Evolutionary conservation across 1,140 invertebrate species (phyloP).

Genomic region (Leptopilina clavipes): DNA sequence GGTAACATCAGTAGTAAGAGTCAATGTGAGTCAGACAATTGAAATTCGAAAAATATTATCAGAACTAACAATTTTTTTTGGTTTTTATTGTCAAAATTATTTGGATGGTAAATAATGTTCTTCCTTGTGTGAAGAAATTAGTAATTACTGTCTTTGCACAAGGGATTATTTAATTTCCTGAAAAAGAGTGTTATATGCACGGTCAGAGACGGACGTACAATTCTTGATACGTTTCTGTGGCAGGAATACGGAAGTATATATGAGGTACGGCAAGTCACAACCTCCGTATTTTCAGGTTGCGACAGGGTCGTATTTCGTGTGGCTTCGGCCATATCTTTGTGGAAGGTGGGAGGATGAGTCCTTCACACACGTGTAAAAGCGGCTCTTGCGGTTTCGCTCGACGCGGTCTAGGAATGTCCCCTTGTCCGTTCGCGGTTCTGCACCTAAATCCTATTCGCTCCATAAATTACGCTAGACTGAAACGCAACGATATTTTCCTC

Average conservation of each 20-base stretch:
- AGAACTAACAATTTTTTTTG: too few species aligned
- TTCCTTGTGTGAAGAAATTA: too few species aligned
- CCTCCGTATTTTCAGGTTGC: conserved; percentile 13
- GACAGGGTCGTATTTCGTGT: conserved; percentile 32
- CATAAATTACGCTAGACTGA: conserved; percentile 7
- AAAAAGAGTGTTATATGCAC: too few species aligned
- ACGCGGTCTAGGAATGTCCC: conserved; percentile 28
- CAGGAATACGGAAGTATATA: conserved; percentile 13
- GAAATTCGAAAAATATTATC: too few species aligned
- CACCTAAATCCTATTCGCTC: conserved; percentile 27
- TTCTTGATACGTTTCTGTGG: neutral
- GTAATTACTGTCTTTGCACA: too few species aligned
- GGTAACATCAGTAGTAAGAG: too few species aligned
- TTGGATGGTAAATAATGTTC: too few species aligned
- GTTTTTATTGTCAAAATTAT: too few species aligned
- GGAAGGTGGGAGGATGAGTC: neutral
- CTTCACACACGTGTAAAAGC: neutral
- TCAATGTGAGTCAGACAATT: too few species aligned
- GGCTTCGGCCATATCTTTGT: conserved; percentile 25
- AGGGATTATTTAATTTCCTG: too few species aligned
- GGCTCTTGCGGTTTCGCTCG: conserved; percentile 23
- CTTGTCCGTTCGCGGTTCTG: conserved; percentile 28
- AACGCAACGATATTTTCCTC: conserved; percentile 3
- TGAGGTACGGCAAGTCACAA: neutral
- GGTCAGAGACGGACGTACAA: neutral